Evolutionary conservation across 2,888 invertebrate species (phyloP).

Genomic region (Chironomus riparius): DNA sequence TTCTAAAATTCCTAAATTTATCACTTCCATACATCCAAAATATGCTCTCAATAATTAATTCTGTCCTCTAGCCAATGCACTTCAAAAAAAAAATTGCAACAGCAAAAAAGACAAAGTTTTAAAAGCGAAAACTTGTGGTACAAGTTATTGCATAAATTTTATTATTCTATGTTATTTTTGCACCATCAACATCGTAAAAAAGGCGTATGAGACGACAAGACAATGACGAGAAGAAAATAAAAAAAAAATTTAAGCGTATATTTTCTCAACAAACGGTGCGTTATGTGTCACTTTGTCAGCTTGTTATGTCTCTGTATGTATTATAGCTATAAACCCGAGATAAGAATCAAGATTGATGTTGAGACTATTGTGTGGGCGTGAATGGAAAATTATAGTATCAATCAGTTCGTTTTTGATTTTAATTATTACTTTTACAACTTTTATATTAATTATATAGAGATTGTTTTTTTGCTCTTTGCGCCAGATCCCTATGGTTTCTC

Average conservation of each 20-base stretch:
- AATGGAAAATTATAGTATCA: neutral
- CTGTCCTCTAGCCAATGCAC: too few relatives aligned
- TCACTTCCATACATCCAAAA: too few relatives aligned
- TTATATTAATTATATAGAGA: too few relatives aligned
- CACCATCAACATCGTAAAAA: neutral
- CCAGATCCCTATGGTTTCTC: too few relatives aligned
- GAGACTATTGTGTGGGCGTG: neutral
- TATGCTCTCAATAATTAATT: too few relatives aligned
- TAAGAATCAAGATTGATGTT: neutral
- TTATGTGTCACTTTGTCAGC: too few relatives aligned
- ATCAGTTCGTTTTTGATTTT: neutral
- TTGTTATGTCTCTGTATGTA: too few relatives aligned
- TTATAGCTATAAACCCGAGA: neutral
- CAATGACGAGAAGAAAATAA: neutral
- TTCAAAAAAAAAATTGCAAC: neutral
- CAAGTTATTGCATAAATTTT: constrained; percentile 14
- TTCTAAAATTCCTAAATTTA: too few relatives aligned
- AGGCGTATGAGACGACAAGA: neutral
- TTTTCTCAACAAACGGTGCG: neutral
- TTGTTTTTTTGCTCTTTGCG: too few relatives aligned
- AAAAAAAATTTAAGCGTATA: neutral
- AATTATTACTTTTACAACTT: too few relatives aligned
- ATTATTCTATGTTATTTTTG: constrained; percentile 15
- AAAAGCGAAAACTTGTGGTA: neutral
- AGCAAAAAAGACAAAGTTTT: neutral